A percentile compares a stretch with the other conserved stretches of the same genome.
phyloP scores from a whole-genome alignment of 2,797 vertebrate species.

The Anisognathus igniventris region DNA sequence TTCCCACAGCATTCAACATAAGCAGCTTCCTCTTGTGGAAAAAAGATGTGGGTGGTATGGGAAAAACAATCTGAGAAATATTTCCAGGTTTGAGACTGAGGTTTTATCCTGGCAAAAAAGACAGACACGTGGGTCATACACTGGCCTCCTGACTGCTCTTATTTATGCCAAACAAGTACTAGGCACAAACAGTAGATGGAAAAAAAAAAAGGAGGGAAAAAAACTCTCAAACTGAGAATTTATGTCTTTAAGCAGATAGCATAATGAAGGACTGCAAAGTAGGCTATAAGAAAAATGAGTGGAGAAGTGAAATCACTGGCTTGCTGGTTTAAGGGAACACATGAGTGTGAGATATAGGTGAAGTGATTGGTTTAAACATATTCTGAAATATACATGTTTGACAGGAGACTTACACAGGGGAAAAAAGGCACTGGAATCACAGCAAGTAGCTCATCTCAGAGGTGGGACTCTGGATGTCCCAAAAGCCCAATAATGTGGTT shows the following conservation, averaged over 20 bases:
- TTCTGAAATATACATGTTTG: neutral
- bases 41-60: slow-evolving; percentile 57
- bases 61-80: slow-evolving; percentile 62
- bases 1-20: slow-evolving; percentile 59
- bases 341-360: neutral
- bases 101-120: slow-evolving; percentile 32
- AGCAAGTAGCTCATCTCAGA: neutral
- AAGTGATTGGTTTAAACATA: neutral
- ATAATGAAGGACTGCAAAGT: neutral
- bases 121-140: slow-evolving; percentile 1
- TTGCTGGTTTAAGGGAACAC: neutral
- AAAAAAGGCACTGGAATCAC: neutral
- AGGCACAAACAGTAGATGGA: neutral
- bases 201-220: neutral
- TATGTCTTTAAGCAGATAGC: neutral
- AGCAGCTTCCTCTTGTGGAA: slow-evolving; percentile 53
- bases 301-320: neutral
- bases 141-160: neutral
- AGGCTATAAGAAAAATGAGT: neutral
- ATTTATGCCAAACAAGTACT: neutral
- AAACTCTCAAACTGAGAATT: neutral
- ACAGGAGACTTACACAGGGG: neutral
- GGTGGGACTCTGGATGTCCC: neutral
- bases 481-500: neutral
- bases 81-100: slow-evolving; percentile 54